Conservation (phyloP, 2,113 vertebrate genomes). For the Archocentrus centrarchus region DNA sequence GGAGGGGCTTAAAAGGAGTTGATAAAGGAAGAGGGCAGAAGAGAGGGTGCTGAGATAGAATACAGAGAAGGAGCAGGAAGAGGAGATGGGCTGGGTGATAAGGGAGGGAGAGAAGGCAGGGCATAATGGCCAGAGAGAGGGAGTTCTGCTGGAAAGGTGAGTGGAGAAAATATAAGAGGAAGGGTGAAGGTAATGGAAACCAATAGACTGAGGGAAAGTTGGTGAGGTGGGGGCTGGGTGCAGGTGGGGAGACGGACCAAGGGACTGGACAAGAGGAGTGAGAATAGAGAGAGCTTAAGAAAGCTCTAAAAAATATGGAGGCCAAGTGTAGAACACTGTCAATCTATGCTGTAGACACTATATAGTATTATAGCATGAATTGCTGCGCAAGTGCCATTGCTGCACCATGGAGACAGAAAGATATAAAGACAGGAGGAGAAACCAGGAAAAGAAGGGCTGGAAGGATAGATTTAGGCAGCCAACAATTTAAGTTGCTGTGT, state of each 20-base stretch:
- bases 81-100: conserved; percentile 37
- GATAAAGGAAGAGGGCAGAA: conserved; percentile 24
- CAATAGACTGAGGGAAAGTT: conserved; percentile 28
- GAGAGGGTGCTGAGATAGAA: conserved; percentile 30
- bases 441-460: conserved; percentile 14
- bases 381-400: conserved; percentile 47
- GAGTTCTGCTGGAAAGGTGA: conserved; percentile 42
- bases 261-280: background rate
- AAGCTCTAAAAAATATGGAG: conserved; percentile 44
- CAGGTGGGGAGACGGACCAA: background rate
- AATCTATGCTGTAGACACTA: conserved; percentile 32
- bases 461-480: conserved; percentile 4
- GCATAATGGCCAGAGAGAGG: conserved; percentile 38
- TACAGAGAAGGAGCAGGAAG: conserved; percentile 39
- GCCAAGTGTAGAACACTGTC: conserved; percentile 39
- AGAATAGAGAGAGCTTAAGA: conserved; percentile 20
- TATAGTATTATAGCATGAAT: conserved; percentile 36
- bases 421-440: conserved; percentile 11
- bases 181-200: conserved; percentile 30
- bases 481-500: conserved; percentile 48
- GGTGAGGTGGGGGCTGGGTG: background rate
- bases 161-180: conserved; percentile 32
- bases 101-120: background rate
- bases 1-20: conserved; percentile 39
- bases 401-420: conserved; percentile 38